These are phyloP conservation scores for Astur gentilis DNA, from an alignment of 2,113 vertebrate species.

Conservation along the genomic window DNA sequence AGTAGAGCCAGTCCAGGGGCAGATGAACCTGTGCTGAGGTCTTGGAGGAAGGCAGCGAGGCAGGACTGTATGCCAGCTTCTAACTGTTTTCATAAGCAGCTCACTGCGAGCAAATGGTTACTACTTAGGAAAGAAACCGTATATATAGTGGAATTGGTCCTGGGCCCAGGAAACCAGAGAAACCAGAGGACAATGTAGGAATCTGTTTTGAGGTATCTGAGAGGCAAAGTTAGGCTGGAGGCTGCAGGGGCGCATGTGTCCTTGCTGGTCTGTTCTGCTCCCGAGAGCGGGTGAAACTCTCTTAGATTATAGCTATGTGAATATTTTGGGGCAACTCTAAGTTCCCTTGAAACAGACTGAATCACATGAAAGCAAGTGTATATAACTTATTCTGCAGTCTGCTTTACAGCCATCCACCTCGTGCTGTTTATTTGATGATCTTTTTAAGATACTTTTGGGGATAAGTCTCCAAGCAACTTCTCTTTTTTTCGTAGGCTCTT, in stretches of 20 bases:
- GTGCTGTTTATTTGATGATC: neutral
- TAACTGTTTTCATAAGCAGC: neutral
- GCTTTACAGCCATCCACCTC: neutral
- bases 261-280: neutral
- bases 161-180: neutral
- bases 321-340: neutral
- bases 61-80: neutral
- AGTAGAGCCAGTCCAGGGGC: neutral
- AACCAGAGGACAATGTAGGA: neutral
- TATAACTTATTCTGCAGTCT: neutral
- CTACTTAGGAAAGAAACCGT: neutral
- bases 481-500: neutral
- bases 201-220: neutral
- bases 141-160: neutral
- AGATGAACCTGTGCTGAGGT: neutral
- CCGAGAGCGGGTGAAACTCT: neutral
- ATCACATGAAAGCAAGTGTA: neutral
- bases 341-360: neutral
- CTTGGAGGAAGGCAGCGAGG: accelerated
- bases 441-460: neutral
- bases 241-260: neutral
- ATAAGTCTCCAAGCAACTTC: neutral
- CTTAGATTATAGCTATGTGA: neutral
- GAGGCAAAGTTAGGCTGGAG: neutral
- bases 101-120: neutral